A percentile compares a stretch with the other conserved stretches of the same genome.
These are phyloP conservation scores for Brachionus rubens DNA, from an alignment of 1,140 invertebrate species.

Conservation along the genomic window DNA sequence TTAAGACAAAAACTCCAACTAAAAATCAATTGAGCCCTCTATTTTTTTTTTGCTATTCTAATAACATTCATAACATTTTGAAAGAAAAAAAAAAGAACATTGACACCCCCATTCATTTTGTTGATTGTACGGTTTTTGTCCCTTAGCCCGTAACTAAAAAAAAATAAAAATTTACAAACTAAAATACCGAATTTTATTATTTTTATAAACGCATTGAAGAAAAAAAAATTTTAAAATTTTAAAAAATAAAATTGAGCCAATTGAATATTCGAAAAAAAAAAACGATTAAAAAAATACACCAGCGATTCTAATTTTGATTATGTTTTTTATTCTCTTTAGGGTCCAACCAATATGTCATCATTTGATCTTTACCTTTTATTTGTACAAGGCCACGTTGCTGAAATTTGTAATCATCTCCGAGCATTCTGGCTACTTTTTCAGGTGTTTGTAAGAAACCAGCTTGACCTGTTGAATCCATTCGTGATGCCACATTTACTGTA, in stretches of 20 bases:
- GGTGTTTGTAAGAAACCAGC: slow-evolving; percentile 64
- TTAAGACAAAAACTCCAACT: too few species aligned
- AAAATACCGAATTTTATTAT: slow-evolving; percentile 38
- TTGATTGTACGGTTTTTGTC: too few species aligned
- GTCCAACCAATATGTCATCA: slow-evolving; percentile 67
- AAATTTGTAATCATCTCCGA: slow-evolving; percentile 64
- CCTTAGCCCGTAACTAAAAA: too few species aligned
- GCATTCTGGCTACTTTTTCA: slow-evolving; percentile 56
- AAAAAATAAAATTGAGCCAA: neutral
- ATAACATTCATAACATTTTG: too few species aligned
- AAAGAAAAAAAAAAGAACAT: too few species aligned
- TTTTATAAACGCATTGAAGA: neutral
- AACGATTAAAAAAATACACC: neutral
- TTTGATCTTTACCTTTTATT: slow-evolving; percentile 61
- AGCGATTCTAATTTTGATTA: slow-evolving; percentile 12
- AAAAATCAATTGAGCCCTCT: too few species aligned
- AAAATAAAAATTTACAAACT: slow-evolving; percentile 30
- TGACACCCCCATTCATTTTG: too few species aligned
- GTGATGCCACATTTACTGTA: slow-evolving; percentile 89
- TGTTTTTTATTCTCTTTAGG: slow-evolving; percentile 43
- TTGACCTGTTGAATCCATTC: slow-evolving; percentile 77
- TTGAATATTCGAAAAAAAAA: neutral
- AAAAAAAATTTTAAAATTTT: too few species aligned
- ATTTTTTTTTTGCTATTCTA: too few species aligned
- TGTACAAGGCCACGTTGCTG: slow-evolving; percentile 56